phyloP scores from a whole-genome alignment of 2,888 invertebrate genomes.

The Pteria penguin region DNA sequence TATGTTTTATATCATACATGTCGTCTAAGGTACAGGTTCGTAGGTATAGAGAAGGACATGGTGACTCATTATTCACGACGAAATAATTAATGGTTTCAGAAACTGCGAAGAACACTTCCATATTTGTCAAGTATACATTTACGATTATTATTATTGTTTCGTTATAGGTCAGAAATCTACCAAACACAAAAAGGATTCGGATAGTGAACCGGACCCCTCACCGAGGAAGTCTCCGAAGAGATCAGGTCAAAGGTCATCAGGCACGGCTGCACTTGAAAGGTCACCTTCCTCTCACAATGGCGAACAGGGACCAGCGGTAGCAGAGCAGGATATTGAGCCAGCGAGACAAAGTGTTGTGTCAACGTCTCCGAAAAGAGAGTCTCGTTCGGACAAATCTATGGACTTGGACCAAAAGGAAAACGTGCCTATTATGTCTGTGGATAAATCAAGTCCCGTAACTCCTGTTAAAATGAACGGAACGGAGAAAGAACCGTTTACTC shows the following conservation, averaged over 20 bases:
- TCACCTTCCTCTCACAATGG: constrained; percentile 49
- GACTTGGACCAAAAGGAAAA: constrained; percentile 61
- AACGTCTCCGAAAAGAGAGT: constrained; percentile 31
- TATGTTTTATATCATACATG: no score
- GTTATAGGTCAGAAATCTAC: constrained; percentile 68
- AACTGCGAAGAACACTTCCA: no score
- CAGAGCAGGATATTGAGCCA: constrained; percentile 32
- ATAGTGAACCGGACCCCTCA: constrained; percentile 60
- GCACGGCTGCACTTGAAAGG: constrained; percentile 12
- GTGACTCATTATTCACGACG: no score
- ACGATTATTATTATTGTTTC: no score
- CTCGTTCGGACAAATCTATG: constrained; percentile 42
- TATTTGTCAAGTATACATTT: no score
- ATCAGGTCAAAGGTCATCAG: constrained; percentile 41
- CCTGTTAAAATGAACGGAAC: constrained; percentile 52
- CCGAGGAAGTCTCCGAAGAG: constrained; percentile 65
- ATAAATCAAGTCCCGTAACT: constrained; percentile 55
- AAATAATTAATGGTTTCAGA: no score
- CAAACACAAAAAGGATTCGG: constrained; percentile 58
- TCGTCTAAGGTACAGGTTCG: no score
- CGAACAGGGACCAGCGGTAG: constrained; percentile 42
- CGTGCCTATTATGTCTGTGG: constrained; percentile 49
- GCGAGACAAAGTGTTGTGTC: not conserved
- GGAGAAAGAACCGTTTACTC: constrained; percentile 62
- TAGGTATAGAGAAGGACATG: no score